These are phyloP conservation scores for Trimorus sp. DNA, from an alignment of 2,888 invertebrate genomes.

Conservation along the genomic window DNA sequence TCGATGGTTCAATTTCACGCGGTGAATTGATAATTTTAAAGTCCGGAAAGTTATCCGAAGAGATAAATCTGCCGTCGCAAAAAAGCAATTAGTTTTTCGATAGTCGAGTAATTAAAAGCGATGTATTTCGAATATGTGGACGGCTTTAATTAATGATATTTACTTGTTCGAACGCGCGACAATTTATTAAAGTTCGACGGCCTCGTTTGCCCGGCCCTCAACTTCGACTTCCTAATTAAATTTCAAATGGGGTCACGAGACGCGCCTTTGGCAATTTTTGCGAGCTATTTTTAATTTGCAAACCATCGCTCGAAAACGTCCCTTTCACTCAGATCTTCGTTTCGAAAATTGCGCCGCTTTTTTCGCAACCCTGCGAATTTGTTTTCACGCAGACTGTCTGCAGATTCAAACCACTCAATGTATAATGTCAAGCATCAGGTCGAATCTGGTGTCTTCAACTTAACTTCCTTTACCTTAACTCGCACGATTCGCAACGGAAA, in stretches of 20 bases:
- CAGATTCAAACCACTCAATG: no score
- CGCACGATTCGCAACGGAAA: no score
- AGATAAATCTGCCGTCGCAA: no score
- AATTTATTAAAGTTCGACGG: constrained; percentile 41
- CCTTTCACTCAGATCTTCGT: background rate
- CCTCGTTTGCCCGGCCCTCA: constrained; percentile 25
- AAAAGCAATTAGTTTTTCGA: background rate
- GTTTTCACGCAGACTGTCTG: no score
- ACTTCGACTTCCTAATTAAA: constrained; percentile 36
- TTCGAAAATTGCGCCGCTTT: no score
- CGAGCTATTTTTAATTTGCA: background rate
- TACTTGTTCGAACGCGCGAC: constrained; percentile 29
- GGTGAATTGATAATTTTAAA: background rate
- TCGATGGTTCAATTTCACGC: background rate
- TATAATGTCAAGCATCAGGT: no score
- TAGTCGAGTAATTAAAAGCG: constrained; percentile 25
- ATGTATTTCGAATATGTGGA: constrained; percentile 30
- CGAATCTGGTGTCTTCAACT: no score
- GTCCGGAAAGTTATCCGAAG: no score
- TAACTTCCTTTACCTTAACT: no score
- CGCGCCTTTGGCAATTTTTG: constrained; percentile 20
- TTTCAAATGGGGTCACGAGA: constrained; percentile 5
- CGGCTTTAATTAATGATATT: constrained; percentile 49
- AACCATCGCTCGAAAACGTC: background rate
- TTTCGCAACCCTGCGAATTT: no score